These are phyloP conservation scores for Leptopterna dolabrata DNA, from an alignment of 2,888 invertebrate genomes.

Conservation along the genomic window DNA sequence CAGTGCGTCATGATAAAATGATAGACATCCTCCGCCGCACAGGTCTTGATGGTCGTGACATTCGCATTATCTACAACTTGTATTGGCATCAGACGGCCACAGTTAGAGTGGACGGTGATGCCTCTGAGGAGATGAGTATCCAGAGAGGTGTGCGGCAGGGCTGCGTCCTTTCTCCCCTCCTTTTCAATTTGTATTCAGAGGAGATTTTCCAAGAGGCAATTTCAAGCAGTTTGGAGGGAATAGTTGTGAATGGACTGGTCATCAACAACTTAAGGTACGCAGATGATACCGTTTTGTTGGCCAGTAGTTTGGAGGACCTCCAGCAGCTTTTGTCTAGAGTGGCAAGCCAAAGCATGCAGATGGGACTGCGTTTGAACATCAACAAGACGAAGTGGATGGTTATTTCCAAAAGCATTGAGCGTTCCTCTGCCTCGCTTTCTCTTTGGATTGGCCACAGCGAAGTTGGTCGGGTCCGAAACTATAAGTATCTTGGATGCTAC, in stretches of 20 bases:
- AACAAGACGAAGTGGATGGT: too few relatives aligned
- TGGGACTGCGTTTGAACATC: too few relatives aligned
- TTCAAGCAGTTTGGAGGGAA: neutral
- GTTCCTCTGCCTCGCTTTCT: too few relatives aligned
- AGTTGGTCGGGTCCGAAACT: too few relatives aligned
- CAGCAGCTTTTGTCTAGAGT: too few relatives aligned
- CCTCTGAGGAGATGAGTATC: neutral
- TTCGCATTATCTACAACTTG: neutral
- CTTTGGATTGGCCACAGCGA: too few relatives aligned
- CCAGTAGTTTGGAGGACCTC: too few relatives aligned
- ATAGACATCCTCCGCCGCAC: neutral
- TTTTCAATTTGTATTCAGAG: neutral
- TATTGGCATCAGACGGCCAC: neutral
- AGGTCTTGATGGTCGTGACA: neutral
- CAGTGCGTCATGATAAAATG: neutral
- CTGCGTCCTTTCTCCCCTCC: neutral
- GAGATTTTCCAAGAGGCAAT: neutral
- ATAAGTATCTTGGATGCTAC: too few relatives aligned
- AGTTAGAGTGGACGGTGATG: neutral
- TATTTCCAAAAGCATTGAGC: too few relatives aligned
- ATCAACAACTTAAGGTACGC: neutral
- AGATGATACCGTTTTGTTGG: too few relatives aligned
- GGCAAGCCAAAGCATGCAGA: too few relatives aligned
- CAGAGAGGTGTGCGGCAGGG: neutral
- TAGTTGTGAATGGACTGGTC: neutral